Evolutionary conservation across 2,888 invertebrate species (phyloP).

Genomic region (Odontocolon sp.): DNA sequence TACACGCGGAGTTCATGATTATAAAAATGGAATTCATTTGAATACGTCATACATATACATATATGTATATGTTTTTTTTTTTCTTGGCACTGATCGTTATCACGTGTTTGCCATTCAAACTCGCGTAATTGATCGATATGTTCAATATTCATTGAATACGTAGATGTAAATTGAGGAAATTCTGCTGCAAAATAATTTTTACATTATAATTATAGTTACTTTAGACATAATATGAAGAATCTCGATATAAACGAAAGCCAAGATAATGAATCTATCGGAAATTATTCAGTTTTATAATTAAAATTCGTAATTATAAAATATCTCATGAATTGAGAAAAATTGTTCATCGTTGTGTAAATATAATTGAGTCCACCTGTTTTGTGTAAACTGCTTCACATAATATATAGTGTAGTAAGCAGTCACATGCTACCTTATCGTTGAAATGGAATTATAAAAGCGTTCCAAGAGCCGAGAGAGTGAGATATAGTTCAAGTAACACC

Average conservation of each 20-base stretch:
- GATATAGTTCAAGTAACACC: slow-evolving; percentile 74
- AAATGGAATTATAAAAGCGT: slow-evolving; percentile 68
- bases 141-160: not conserved
- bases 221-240: not conserved
- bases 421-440: not conserved
- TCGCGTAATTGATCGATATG: not conserved
- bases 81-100: not conserved
- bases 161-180: not conserved
- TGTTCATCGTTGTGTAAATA: slow-evolving; percentile 34
- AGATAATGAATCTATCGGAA: slow-evolving; percentile 12
- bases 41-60: not conserved
- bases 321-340: slow-evolving; percentile 33
- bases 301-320: slow-evolving; percentile 8
- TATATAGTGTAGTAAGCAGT: slow-evolving; percentile 12
- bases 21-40: not conserved
- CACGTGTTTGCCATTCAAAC: not conserved
- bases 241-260: slow-evolving; percentile 27
- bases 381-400: slow-evolving; percentile 55
- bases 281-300: not conserved
- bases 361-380: slow-evolving; percentile 39
- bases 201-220: no score
- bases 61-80: not conserved
- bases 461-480: slow-evolving; percentile 52
- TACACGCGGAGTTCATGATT: not conserved
- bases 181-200: not conserved